Base-by-base conservation (phyloP, 2,888 invertebrate genomes). In the Taphrorychus bicolor region DNA sequence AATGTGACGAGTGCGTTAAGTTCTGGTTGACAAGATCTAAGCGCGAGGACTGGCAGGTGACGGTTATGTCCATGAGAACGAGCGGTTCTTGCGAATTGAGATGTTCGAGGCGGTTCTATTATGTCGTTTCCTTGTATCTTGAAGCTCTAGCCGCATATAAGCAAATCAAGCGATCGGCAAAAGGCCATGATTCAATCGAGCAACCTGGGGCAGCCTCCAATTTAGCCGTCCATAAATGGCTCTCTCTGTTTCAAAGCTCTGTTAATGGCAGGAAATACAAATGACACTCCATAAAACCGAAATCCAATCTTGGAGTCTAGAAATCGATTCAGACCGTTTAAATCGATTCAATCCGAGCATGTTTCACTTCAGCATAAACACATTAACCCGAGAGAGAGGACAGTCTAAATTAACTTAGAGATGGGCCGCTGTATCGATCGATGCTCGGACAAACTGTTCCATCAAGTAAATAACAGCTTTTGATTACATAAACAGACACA, bases 281-380 rank as follows among this genome's bases (percentile, higher is more conserved):
- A 32, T 32, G 32, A 32, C 32, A 32, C 32, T 32, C 32, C 18
- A 45, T 45, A 45, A 45, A 45, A 45, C 45, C 45, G 18, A 45
- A 45, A 45, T 16, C 16, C 5, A 45, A 17, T 45, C 45, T 18
- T 17, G 5, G 7, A 45, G 45, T 17, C 45, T 45, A 18, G 45
- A 18, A 45, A 45, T 45, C 45, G 45, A 45, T 45, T 45, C 45
- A 14, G 14, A 2, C 18, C 45, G 45, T 18, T 18, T 17, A 17
- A 45, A 45, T 45, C 45, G 45, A 45, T 18, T 17, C 16, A 17
- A 1, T n/a, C 18, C 45, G 45, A 17, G 4, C 45, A 45, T 45
- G 45, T 45, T 18, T 45, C 45, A 7, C 16, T 16, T 17, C 45
- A 18, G 18, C 7, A 45, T 45, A 17, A 45, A 45, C 45, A 45